Evolutionary conservation across 1,140 invertebrate species (phyloP), one percentile per base, ranked within the genome.

Genomic region (Zaprionus vittiger): DNA sequence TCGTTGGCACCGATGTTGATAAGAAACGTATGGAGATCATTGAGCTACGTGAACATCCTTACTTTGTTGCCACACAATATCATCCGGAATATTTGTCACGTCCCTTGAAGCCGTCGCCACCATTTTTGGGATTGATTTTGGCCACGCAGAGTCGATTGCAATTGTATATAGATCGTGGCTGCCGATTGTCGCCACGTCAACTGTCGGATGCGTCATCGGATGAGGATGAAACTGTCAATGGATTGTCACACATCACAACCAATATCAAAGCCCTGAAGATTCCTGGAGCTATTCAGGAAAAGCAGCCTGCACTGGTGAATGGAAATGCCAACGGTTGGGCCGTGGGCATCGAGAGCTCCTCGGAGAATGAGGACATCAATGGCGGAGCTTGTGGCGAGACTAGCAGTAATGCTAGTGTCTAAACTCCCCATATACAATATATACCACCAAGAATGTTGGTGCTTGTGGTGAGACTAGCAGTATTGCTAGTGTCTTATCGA

Each of bases 1-100:
- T 99, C 94, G 97, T 99, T 55, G 99, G 98, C 61, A 94, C 94
- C 34, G 97, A 98, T 89, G 93, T 94, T 37, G 95, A 95, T 28
- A 94, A 95, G 67, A 94, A 94, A 55, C 94, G 96, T 57, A 99
- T 99, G 98, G 99, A 98, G 94, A 97, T 96, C 34, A 95, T 96
- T 17, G 95, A 95, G 92, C 93, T 97, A 28, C 94, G 94, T 56
- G 94, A 94, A 76, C 98, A 99, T 94, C 97, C 96, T 1, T 99
- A 97, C 92, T 99, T 97, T 93, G 97, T 99, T 14, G 97, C 97
- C 0, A 98, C 98, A 0, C 99, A 99, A 93, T 99, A 97, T 93
- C 99, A 99, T 93, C 99, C 99, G 0, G 99, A 99, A 93, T 99
- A 99, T 93, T 94, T 99, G 59, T 99, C 98, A 1, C 94, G 98